Evolutionary conservation across 2,113 vertebrate species (phyloP).

Genomic region (Microcebus murinus): DNA sequence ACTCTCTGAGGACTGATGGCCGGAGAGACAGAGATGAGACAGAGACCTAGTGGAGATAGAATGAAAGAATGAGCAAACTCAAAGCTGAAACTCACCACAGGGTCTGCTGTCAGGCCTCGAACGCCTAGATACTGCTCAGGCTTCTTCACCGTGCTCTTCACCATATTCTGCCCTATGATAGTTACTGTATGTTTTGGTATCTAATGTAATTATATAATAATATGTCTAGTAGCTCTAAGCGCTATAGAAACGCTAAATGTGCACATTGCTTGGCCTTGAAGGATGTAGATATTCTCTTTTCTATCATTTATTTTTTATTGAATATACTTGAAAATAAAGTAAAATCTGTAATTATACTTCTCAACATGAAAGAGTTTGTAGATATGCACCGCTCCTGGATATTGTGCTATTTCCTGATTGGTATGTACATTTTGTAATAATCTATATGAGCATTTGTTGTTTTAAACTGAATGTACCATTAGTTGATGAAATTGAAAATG

Average conservation of each 20-base stretch:
- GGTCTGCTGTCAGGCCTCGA: neutral
- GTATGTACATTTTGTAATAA: neutral
- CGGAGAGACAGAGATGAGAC: neutral
- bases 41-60: neutral
- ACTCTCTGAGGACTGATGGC: neutral
- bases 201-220: neutral
- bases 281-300: neutral
- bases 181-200: neutral
- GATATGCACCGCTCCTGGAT: neutral
- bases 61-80: neutral
- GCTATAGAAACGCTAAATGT: neutral
- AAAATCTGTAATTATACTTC: neutral
- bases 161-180: neutral
- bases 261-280: neutral
- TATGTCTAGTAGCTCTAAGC: neutral
- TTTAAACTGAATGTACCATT: neutral
- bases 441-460: neutral
- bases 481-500: neutral
- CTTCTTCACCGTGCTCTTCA: neutral
- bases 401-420: accelerated
- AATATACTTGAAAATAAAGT: constrained; percentile 10
- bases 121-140: accelerated
- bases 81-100: accelerated
- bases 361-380: neutral
- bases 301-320: neutral